Evolutionary conservation across 2,797 vertebrate genomes (phyloP), one percentile per base, ranked within the genome.

Genomic region (Fundulus diaphanus): DNA sequence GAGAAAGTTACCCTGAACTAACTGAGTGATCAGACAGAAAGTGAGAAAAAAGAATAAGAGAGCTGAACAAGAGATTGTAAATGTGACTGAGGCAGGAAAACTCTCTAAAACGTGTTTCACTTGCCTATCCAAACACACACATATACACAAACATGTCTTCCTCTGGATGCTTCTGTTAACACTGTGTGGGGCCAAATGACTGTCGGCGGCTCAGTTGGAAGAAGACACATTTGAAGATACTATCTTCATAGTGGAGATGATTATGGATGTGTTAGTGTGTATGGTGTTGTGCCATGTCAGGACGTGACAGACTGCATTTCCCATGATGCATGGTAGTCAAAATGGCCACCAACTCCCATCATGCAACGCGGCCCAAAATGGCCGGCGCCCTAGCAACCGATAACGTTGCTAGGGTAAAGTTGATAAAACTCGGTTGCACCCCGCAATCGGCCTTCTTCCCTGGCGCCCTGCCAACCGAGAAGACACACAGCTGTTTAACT

Each of bases 1-100:
- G 92, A 89, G 92, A 92, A 92, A 95, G 57, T 96, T 94, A 97
- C 92, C 93, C 95, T 92, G 95, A 97, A 96, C 95, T 96, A 88
- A 95, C 95, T 95, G 85, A 86, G 52, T 74, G 22, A 93, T 93
- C 93, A 96, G 92, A 91, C 83, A 92, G 83, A 94, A 91, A 89
- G 85, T 42, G 59, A 74, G 83, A 76, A 59, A 65, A 84, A 80
- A 51, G 71, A 68, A 74, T 85, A 78, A 18, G 79, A 87, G 84
- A 86, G 51, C 70, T 65, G 82, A 90, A 86, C 90, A 89, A 93
- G 74, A 89, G 92, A 88, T 85, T 90, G 85, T 92, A 93, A 90
- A 94, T 93, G 82, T 90, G 91, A 84, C 88, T 20, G 74, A 92
- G 86, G 91, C 86, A 90, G 89, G 88, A 85, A 91, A 85, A 92